A percentile compares a stretch with the other conserved stretches of the same genome.
Evolutionary conservation across 2,797 vertebrate species (phyloP).

Genomic region (Myotis findleyi): DNA sequence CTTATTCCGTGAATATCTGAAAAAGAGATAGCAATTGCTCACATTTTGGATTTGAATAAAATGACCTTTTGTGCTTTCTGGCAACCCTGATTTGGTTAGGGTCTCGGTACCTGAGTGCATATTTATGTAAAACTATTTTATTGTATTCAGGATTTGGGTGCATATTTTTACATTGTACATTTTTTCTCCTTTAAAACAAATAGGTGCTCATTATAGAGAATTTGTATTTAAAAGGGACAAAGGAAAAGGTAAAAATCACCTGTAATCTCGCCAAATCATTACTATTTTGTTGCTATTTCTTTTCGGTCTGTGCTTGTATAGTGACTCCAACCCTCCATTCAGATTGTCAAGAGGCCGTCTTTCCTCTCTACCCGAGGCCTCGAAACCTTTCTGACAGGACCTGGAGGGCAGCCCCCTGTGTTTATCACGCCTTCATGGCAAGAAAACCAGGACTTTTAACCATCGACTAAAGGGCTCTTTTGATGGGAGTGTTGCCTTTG

Average conservation of each 20-base stretch:
- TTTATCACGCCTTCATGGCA: background rate
- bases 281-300: background rate
- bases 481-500: background rate
- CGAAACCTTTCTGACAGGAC: background rate
- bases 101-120: background rate
- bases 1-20: background rate
- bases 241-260: background rate
- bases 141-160: background rate
- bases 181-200: constrained; percentile 42
- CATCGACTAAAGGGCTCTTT: background rate
- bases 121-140: background rate
- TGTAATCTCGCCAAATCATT: background rate
- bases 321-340: background rate
- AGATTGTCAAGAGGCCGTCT: background rate
- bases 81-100: background rate
- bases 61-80: background rate
- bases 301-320: background rate
- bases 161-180: background rate
- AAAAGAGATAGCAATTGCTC: background rate
- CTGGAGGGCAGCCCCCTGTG: background rate
- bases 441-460: background rate
- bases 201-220: constrained; percentile 19
- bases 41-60: constrained; percentile 26
- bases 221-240: background rate
- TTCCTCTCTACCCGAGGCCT: background rate